phyloP scores from a whole-genome alignment of 2,797 vertebrate species.

The Gallinago stenura region DNA sequence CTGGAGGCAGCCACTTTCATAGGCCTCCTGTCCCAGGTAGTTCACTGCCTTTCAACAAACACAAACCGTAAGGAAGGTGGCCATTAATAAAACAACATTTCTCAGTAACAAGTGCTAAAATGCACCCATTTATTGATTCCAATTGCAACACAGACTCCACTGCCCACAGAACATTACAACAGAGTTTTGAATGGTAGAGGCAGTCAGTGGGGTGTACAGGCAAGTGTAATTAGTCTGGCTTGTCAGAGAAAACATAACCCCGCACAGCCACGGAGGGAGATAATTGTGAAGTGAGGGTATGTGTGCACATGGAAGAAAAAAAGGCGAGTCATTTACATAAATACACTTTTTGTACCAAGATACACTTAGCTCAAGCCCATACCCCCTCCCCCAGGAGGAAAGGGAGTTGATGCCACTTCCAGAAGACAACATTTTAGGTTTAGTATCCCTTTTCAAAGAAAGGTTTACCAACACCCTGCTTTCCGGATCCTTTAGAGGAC shows the following conservation, averaged over 20 bases:
- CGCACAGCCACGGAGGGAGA: not conserved
- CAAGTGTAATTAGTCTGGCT: not conserved
- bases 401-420: not conserved
- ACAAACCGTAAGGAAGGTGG: not conserved
- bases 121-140: conserved; percentile 38
- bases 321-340: not conserved
- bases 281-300: not conserved
- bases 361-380: not conserved
- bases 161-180: not conserved
- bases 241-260: not conserved
- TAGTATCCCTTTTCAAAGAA: not conserved
- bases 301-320: not conserved
- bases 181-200: not conserved
- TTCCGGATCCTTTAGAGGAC: not conserved
- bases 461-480: not conserved
- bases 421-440: not conserved
- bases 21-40: not conserved
- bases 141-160: not conserved
- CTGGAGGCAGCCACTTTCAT: not conserved
- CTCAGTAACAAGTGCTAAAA: conserved; percentile 1
- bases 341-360: not conserved
- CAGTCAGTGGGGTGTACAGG: not conserved
- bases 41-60: not conserved
- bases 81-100: not conserved
- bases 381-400: too few species aligned